Base-by-base conservation (phyloP, 2,888 invertebrate genomes). In the Tachina lurida region DNA sequence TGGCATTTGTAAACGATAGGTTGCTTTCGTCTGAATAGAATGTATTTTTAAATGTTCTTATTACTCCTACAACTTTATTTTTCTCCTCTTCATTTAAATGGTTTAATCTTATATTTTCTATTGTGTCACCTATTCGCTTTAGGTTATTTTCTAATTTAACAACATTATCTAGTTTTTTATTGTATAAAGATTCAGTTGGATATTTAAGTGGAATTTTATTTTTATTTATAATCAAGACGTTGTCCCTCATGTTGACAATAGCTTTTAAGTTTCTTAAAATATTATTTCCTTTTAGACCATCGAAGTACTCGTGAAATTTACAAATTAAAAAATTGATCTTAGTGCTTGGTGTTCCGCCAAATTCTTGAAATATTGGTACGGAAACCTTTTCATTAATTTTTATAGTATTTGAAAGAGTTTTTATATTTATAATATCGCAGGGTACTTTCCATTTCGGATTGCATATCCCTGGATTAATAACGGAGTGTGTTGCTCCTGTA, bases 401-500 rank as follows among this genome's bases (percentile, higher is more conserved):
- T 49, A 62, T 60, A 8, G 13, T 71, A 17, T 74, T 31, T 39
- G 60, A 31, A 9, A 62, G 62, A 31, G 62, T 49, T 10, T 73
- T 60, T 43, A 56, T 58, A 10, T 67, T 31, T 67, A 31, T 52
- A 8, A 19, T 15, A 12, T 68, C 41, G 13, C 52, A 68, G 68
- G 52, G 52, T 68, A 68, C 49, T 52, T 49, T 68, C 39, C 68
- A 52, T 41, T 68, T 68, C 17, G 68, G 68, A 10, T 52, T 3
- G 45, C 62, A 49, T 41, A 63, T 52, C 19, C 52, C 52, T 62
- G 62, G 74, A 19, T 75, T 75, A 52, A 75, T 75, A 10, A 75
- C 41, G 43, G 73, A 79, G 47, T 79, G 63, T 54, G 79, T 79
- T 43, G 54, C 65, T 31, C 71, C 73, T 13, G 56, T 73, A 19